Evolutionary conservation across 2,888 invertebrate genomes (phyloP).

Genomic region (Epirrita christyi): DNA sequence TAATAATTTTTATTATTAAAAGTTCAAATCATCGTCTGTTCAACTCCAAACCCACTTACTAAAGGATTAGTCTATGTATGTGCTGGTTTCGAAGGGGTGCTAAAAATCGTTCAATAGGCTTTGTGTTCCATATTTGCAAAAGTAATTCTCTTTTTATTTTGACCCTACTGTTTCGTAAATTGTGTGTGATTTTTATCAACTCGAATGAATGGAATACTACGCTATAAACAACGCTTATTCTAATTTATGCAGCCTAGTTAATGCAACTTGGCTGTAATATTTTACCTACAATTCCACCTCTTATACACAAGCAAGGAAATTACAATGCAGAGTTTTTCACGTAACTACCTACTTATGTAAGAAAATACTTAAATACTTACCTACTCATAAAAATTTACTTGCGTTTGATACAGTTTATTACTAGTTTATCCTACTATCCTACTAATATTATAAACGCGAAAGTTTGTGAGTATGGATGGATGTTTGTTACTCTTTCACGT

Average conservation of each 20-base stretch:
- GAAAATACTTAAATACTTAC: too few relatives aligned
- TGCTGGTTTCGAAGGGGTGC: not conserved
- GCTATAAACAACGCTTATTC: slow-evolving; percentile 41
- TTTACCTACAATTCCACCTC: slow-evolving; percentile 35
- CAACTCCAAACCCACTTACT: too few relatives aligned
- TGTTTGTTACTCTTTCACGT: too few relatives aligned
- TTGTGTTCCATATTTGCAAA: not conserved
- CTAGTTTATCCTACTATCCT: too few relatives aligned
- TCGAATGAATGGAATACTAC: slow-evolving; percentile 43
- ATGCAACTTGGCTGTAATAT: slow-evolving; percentile 42
- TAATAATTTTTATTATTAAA: too few relatives aligned
- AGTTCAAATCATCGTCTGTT: too few relatives aligned
- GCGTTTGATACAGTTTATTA: too few relatives aligned
- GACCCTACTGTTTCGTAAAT: not conserved
- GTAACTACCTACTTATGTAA: too few relatives aligned
- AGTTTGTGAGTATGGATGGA: too few relatives aligned
- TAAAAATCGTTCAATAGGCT: not conserved
- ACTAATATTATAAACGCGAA: too few relatives aligned
- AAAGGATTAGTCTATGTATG: too few relatives aligned
- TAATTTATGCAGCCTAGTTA: slow-evolving; percentile 45
- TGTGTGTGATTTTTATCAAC: slow-evolving; percentile 32
- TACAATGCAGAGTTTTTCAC: slow-evolving; percentile 15
- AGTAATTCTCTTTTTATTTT: not conserved
- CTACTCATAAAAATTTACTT: too few relatives aligned
- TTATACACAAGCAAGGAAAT: slow-evolving; percentile 25